phyloP scores from a whole-genome alignment of 2,113 vertebrate genomes.

The Mesocricetus auratus region DNA sequence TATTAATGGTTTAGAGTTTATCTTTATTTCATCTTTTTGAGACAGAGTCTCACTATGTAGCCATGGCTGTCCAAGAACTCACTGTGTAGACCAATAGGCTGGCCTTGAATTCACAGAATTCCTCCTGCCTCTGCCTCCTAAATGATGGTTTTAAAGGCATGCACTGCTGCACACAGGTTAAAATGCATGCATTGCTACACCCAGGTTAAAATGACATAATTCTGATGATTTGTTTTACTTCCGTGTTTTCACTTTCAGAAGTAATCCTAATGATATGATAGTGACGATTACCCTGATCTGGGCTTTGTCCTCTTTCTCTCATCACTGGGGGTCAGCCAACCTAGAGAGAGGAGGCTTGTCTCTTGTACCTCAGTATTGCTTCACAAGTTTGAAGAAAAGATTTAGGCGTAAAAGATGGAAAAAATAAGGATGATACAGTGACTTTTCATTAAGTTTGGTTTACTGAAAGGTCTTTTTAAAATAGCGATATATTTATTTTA shows the following conservation, averaged over 20 bases:
- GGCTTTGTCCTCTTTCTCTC: background rate
- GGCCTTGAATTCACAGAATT: background rate
- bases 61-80: background rate
- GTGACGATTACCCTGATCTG: background rate
- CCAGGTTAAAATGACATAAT: background rate
- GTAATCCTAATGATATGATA: background rate
- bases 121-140: background rate
- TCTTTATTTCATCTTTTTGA: background rate
- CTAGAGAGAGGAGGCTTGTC: background rate
- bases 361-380: background rate
- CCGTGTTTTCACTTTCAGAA: background rate
- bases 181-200: background rate
- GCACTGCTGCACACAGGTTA: background rate
- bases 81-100: background rate
- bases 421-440: background rate
- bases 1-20: background rate
- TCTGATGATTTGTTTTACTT: constrained; percentile 7
- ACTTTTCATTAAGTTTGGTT: background rate
- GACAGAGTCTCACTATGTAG: background rate
- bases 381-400: background rate
- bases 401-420: background rate
- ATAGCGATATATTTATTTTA: background rate
- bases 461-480: background rate
- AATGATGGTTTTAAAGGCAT: background rate
- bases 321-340: background rate